Percentiles rank a stretch among this genome's conserved stretches.
These are phyloP conservation scores for Euproctis similis DNA, from an alignment of 2,888 invertebrate genomes.

Conservation along the genomic window DNA sequence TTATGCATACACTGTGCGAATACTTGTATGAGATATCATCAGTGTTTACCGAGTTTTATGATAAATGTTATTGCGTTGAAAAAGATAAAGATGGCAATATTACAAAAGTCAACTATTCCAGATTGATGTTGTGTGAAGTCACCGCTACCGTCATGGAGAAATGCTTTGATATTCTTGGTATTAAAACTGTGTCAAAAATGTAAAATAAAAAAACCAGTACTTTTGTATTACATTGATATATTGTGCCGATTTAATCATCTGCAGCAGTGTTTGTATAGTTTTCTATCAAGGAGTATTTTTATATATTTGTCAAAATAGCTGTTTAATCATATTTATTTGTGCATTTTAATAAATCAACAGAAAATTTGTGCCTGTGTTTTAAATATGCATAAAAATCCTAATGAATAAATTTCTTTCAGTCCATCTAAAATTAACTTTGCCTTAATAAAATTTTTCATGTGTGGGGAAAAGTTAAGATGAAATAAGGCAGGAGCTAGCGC, in stretches of 20 bases:
- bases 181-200: conserved; percentile 94
- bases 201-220: too few species aligned
- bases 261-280: neutral
- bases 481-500: too few species aligned
- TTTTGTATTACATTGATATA: too few species aligned
- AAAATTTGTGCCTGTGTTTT: neutral
- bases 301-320: neutral
- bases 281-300: neutral
- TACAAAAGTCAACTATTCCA: conserved; percentile 86
- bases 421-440: too few species aligned
- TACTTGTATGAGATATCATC: conserved; percentile 96
- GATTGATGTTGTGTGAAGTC: conserved; percentile 93
- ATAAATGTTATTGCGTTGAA: conserved; percentile 97
- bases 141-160: conserved; percentile 91
- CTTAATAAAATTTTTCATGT: too few species aligned
- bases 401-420: too few species aligned
- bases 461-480: too few species aligned
- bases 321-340: neutral
- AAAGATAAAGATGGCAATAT: conserved; percentile 89
- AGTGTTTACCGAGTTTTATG: conserved; percentile 97
- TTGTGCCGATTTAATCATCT: neutral
- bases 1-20: conserved; percentile 92
- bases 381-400: too few species aligned
- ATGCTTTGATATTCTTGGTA: conserved; percentile 92
- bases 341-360: neutral